Evolutionary conservation across 2,797 vertebrate species (phyloP), one percentile per base, ranked within the genome.

Genomic region (Phrynocephalus forsythii): DNA sequence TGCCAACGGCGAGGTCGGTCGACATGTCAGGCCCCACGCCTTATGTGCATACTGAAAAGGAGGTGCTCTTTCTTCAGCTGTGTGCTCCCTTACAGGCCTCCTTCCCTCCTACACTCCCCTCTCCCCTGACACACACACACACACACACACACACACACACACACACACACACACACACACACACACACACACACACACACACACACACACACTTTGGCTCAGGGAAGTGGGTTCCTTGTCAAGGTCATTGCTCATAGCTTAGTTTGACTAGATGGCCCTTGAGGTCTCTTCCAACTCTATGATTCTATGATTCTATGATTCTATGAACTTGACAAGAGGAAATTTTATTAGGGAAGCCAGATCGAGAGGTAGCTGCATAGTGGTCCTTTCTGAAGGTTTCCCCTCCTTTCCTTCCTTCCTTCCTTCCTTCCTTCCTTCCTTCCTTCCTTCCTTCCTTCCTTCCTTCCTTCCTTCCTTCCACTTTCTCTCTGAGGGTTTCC

Each of bases 1-100:
- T 76, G 97, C 98, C 98, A 98, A 97, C 91, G 0, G 92, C 93
- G 93, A 97, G 97, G 38, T 44, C 38, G 97, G 97, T 97, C 96
- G 94, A 90, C 85, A 93, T 96, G 96, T 96, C 96, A 95, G 95
- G 95, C 96, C 96, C 95, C 93, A 93, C 94, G 94, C 94, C 95
- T 96, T 95, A 95, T 93, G 96, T 96, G 95, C 96, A 97, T 94
- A 96, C 76, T 90, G 89, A 91, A 94, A 94, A 94, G 95, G 68
- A 87, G 90, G 86, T 16, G 86, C 87, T 80, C 24, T 63, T 3
- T 82, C 91, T 76, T 87, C 3, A 22, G 33, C 82, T 4, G 18
- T 30, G 30, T 44, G 30, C 63, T 83, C 80, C 81, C 63, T 5
- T 9, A 20, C 79, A 68, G 86, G 73, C 72, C 81, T 68, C 44